These are phyloP conservation scores for Hydrocynus forskahlii DNA, from an alignment of 2,797 vertebrate genomes.

Conservation along the genomic window DNA sequence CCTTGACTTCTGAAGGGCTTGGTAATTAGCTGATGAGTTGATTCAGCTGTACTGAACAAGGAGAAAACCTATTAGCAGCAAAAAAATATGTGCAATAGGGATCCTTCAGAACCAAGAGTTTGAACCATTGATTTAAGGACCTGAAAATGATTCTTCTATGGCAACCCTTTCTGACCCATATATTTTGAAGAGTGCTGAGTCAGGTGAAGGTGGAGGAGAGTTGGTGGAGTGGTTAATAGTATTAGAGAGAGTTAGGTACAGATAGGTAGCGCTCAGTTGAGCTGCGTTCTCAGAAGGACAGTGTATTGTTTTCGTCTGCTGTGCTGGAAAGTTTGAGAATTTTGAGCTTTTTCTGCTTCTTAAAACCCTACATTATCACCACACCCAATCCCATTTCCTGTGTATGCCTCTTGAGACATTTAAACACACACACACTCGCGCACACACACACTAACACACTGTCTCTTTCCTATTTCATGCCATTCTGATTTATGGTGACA, in stretches of 20 bases:
- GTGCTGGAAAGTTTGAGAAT: constrained; percentile 48
- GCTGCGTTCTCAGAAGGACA: neutral
- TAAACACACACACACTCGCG: constrained; percentile 38
- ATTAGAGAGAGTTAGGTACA: neutral
- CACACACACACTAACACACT: constrained; percentile 30
- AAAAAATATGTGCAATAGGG: neutral
- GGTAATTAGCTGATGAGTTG: neutral
- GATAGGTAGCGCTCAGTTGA: neutral
- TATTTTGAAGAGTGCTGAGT: neutral
- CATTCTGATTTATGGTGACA: constrained; percentile 29
- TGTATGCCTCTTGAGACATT: constrained; percentile 53
- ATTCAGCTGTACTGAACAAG: neutral
- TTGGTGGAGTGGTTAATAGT: neutral
- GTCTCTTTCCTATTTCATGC: constrained; percentile 36
- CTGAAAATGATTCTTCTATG: neutral
- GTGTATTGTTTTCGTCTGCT: constrained; percentile 29
- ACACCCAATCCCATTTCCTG: constrained; percentile 63
- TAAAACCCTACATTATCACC: constrained; percentile 61
- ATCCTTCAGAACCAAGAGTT: neutral
- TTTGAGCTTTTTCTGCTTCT: constrained; percentile 54
- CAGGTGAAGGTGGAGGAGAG: neutral
- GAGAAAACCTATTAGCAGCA: neutral
- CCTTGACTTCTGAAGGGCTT: neutral
- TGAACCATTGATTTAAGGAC: neutral
- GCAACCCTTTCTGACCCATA: neutral